Conservation (phyloP, 2,797 vertebrate species). For the Manis javanica region DNA sequence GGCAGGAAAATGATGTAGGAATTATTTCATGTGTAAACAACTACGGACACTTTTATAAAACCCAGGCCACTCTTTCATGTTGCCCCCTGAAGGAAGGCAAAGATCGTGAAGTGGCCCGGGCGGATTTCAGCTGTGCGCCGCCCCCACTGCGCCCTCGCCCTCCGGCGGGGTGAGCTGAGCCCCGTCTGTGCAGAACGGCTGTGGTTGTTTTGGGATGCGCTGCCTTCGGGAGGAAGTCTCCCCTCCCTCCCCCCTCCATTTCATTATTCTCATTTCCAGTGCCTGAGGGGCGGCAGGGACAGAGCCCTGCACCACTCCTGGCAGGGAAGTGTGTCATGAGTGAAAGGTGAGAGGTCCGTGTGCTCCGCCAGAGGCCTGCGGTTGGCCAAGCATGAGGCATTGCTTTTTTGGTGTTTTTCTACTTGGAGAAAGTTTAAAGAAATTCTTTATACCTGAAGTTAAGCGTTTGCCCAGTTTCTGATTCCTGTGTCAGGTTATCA, state of each 20-base stretch:
- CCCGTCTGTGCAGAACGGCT: neutral
- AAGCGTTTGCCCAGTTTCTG: neutral
- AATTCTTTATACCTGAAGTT: neutral
- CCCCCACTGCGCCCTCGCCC: no score
- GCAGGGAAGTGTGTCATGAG: neutral
- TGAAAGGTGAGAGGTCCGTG: neutral
- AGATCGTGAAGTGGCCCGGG: neutral
- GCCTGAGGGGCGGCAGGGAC: neutral
- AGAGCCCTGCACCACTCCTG: neutral
- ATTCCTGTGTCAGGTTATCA: neutral
- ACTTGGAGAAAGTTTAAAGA: neutral
- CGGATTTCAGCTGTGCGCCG: no score
- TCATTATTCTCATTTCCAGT: neutral
- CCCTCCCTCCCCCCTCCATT: neutral
- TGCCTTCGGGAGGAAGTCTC: neutral
- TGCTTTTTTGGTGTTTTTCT: neutral
- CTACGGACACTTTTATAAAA: constrained; percentile 63
- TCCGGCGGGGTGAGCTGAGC: neutral
- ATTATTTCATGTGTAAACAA: constrained; percentile 53
- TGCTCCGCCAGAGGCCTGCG: neutral
- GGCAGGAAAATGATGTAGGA: neutral
- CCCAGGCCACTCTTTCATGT: neutral
- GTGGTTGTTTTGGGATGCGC: neutral
- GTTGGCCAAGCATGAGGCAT: neutral
- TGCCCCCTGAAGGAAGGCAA: neutral